Base-by-base conservation (phyloP, 2,797 vertebrate genomes). In the Paratrypauchen microcephalus region DNA sequence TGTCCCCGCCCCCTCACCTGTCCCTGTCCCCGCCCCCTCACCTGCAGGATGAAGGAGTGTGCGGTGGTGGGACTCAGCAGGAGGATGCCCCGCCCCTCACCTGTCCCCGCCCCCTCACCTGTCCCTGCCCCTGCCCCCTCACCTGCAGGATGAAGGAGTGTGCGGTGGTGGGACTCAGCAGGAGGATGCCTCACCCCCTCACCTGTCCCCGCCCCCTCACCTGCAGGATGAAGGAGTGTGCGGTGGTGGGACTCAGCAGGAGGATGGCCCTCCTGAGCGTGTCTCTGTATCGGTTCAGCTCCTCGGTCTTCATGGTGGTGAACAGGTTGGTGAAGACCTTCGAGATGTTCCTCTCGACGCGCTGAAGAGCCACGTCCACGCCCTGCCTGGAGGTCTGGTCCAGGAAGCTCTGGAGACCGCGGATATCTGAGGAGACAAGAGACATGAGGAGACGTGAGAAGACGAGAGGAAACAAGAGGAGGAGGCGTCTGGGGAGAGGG, bases 61-160 rank as follows among this genome's bases (percentile, higher is more conserved):
- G n/a, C n/a, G n/a, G n/a, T n/a, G n/a, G n/a, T n/a, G n/a, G n/a
- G n/a, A n/a, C n/a, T n/a, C n/a, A n/a, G n/a, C n/a, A n/a, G n/a
- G n/a, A n/a, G n/a, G n/a, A n/a, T n/a, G n/a, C n/a, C n/a, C n/a
- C n/a, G 1, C 7, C 32, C 6, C 36, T 39, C 36, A 39, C 36
- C 36, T 39, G 36, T 39, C 36, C 32, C 32, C 32, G 4, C 32
- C 32, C 32, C 8, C 4, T 39, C 36, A 39, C 36, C 36, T 39
- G 7, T 39, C 36, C 32, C 8, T 6, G 0, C 32, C 8, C 32
- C 97, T 99, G 96, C 7, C 30, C 5, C 4, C 79, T 2, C 13
- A 99, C 97, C 97, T 99, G 96, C 8, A 95, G 96, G 87, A 99
- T 97, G 87, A 99, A 99, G 0, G 93, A 92, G 82, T 98, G 96